A percentile compares a stretch with the other conserved stretches of the same genome.
Evolutionary conservation across 2,888 invertebrate species (phyloP).

Genomic region (Zaprionus lineosus): DNA sequence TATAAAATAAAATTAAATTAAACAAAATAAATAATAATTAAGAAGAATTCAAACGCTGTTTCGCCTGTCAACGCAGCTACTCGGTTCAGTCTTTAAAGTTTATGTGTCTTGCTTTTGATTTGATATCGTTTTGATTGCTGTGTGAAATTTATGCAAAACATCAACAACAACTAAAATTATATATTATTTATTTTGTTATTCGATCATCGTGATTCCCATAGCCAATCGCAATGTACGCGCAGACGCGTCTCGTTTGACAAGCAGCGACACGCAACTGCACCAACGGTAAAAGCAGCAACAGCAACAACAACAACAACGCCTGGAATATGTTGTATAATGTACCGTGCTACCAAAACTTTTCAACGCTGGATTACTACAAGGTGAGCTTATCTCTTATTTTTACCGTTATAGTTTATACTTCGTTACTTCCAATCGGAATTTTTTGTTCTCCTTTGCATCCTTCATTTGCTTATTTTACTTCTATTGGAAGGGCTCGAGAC

Average conservation of each 20-base stretch:
- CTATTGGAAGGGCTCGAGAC: too few relatives aligned
- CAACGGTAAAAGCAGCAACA: conserved; percentile 19
- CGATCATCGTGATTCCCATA: conserved; percentile 15
- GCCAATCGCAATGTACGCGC: conserved; percentile 35
- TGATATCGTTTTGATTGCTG: conserved; percentile 1
- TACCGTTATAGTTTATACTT: background rate
- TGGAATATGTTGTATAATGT: conserved; percentile 83
- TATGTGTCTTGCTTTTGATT: background rate
- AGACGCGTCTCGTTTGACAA: conserved; percentile 29
- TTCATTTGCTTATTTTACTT: too few relatives aligned
- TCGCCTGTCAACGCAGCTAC: conserved; percentile 15
- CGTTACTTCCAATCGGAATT: background rate
- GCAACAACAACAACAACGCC: conserved; percentile 52
- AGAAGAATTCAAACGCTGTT: conserved; percentile 8
- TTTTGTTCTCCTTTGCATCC: background rate
- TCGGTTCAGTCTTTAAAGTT: background rate
- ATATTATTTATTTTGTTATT: conserved; percentile 15
- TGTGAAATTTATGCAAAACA: background rate
- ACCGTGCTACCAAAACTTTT: conserved; percentile 82
- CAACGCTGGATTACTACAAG: conserved; percentile 83
- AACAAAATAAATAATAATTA: conserved; percentile 20
- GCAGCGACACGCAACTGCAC: background rate
- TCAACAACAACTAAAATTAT: conserved; percentile 10
- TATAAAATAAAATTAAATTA: background rate
- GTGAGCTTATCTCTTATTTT: conserved; percentile 65